Base-by-base conservation (phyloP, 2,888 invertebrate genomes). In the Miltochrista miniata region DNA sequence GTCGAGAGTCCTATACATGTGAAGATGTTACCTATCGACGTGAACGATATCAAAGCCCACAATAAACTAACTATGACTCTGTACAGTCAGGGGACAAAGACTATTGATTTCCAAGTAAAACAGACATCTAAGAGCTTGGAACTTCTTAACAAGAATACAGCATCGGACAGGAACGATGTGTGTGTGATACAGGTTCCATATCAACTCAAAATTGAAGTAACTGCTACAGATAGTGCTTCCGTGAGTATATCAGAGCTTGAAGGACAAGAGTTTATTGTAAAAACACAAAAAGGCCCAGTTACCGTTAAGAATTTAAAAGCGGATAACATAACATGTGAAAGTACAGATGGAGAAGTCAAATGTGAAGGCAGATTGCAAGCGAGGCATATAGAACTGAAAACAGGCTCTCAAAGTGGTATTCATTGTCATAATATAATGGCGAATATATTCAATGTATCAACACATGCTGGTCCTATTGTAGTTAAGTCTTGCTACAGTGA, bases 1-100 rank as follows among this genome's bases (percentile, higher is more conserved):
- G 86, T 92, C 13, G 92, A 92, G 52, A 92, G 92, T 52, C 92
- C 92, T 29, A 92, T 92, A 65, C 91, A 92, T 64, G 91, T 92
- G 39, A 90, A 86, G 62, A 81, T 92, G 40, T 81, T 85, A 55
- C 92, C 92, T 2, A 90, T 92, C 54, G 91, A 92, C 55, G 85
- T 89, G 0, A 85, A 89, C 48, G 87, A 90, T 54, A 48, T 88
- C 33, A 83, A 81, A 41, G 85, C 90, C 45, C 92, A 92, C 52
- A 83, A 92, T 62, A 90, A 78, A 61, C 68, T 92, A 40, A 88
- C 87, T 52, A 90, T 92, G 87, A 86, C 84, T 55, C 66, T 92
- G 34, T 92, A 90, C 55, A 90, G 91, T 62, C 81, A 79, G 69
- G 90, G 90, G 12, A 89, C 87, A 57, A 87, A 84, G 44, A 81